phyloP scores from a whole-genome alignment of 1,140 invertebrate genomes.

The Bilobella aurantiaca region DNA sequence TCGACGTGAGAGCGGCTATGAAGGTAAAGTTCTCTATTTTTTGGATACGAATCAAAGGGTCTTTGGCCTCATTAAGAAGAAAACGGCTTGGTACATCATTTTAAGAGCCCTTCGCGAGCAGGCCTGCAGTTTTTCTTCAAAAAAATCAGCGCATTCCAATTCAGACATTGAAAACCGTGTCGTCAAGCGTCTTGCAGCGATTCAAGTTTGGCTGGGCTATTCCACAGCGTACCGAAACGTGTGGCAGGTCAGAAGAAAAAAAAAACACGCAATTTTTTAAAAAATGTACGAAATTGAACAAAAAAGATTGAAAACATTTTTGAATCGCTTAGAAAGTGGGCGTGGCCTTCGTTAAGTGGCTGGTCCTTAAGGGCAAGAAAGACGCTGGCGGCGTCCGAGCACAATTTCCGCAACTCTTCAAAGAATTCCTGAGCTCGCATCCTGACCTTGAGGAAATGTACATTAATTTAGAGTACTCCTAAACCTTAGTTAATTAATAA shows the following conservation, averaged over 20 bases:
- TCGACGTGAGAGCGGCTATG: slow-evolving; percentile 39
- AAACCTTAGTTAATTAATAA: neutral
- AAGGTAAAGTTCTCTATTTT: slow-evolving; percentile 46
- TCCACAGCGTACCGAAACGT: slow-evolving; percentile 10
- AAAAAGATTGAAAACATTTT: neutral
- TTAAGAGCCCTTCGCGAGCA: slow-evolving; percentile 44
- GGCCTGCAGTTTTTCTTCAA: slow-evolving; percentile 17
- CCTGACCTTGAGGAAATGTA: slow-evolving; percentile 6
- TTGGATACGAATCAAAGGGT: slow-evolving; percentile 39
- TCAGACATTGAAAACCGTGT: slow-evolving; percentile 25
- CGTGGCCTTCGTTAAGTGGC: slow-evolving; percentile 16
- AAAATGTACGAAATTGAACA: too few relatives aligned
- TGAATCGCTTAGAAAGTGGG: slow-evolving; percentile 24
- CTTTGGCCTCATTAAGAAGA: slow-evolving; percentile 45
- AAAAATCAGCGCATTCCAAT: neutral
- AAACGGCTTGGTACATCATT: slow-evolving; percentile 46
- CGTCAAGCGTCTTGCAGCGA: slow-evolving; percentile 38
- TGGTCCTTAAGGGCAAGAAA: neutral
- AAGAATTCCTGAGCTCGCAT: slow-evolving; percentile 16
- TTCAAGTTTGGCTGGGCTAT: slow-evolving; percentile 39
- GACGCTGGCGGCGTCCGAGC: neutral
- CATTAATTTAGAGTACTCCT: slow-evolving; percentile 14
- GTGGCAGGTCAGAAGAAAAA: slow-evolving; percentile 25
- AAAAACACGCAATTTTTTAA: too few relatives aligned
- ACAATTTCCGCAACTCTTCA: slow-evolving; percentile 22